These are phyloP conservation scores for Eulimnadia texana DNA, from an alignment of 1,140 invertebrate genomes.

Conservation along the genomic window DNA sequence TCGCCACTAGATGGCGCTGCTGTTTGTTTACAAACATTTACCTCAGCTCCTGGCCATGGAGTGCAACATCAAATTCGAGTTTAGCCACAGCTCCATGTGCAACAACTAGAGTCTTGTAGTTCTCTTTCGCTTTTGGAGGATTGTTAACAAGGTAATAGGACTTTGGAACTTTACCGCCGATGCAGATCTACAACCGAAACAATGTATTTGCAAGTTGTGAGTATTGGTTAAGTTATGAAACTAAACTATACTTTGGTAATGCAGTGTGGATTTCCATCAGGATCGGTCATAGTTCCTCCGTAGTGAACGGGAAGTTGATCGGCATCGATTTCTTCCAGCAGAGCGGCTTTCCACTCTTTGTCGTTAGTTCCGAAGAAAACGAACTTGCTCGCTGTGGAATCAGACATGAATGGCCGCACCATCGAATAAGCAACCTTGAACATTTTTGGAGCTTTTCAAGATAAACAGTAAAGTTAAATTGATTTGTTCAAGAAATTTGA, in stretches of 20 bases:
- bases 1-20: constrained; percentile 48
- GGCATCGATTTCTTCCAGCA: constrained; percentile 49
- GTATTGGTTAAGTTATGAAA: no score
- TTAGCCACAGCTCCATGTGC: constrained; percentile 58
- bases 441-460: constrained; percentile 57
- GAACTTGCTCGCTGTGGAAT: constrained; percentile 78
- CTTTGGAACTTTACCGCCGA: constrained; percentile 67
- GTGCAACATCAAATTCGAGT: constrained; percentile 46
- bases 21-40: no score
- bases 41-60: no score
- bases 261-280: constrained; percentile 24
- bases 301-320: constrained; percentile 40
- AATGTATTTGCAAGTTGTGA: no score
- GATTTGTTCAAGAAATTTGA: no score
- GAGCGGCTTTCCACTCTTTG: constrained; percentile 54
- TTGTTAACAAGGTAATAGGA: constrained; percentile 43
- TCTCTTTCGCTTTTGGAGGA: constrained; percentile 26
- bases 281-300: constrained; percentile 31
- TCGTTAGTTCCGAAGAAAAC: constrained; percentile 60
- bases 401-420: constrained; percentile 72
- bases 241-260: constrained; percentile 7
- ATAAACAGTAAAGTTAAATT: no score
- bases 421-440: constrained; percentile 75
- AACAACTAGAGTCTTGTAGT: constrained; percentile 46
- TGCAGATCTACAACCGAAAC: constrained; percentile 39